Evolutionary conservation across 2,888 invertebrate species (phyloP).

Genomic region (Eupsilia transversa): DNA sequence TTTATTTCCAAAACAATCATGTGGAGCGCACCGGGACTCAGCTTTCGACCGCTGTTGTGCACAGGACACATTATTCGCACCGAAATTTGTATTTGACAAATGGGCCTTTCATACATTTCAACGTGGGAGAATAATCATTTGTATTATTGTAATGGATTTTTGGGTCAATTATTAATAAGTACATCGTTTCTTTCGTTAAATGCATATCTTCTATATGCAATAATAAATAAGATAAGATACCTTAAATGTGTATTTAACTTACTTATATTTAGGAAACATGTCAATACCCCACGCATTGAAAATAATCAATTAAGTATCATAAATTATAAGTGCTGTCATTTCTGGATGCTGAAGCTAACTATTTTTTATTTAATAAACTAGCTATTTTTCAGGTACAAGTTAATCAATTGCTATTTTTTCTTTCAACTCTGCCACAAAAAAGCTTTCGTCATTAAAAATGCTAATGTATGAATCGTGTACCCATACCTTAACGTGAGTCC

Average conservation of each 20-base stretch:
- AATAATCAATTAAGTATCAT: neutral
- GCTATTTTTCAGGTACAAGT: neutral
- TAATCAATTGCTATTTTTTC: neutral
- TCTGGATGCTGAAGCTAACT: neutral
- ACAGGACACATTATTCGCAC: slow-evolving; percentile 59
- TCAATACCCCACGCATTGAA: neutral
- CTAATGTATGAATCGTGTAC: slow-evolving; percentile 55
- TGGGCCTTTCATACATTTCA: slow-evolving; percentile 42
- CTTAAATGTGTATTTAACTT: neutral
- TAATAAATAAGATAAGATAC: neutral
- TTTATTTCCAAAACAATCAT: slow-evolving; percentile 84
- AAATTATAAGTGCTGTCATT: neutral
- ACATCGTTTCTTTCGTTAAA: neutral
- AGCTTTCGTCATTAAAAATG: slow-evolving; percentile 32
- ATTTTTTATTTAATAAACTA: neutral
- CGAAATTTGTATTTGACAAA: slow-evolving; percentile 57
- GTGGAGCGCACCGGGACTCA: slow-evolving; percentile 67
- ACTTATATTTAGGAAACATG: neutral
- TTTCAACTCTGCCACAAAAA: neutral
- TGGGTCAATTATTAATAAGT: neutral
- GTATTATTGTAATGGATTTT: neutral
- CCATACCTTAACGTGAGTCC: slow-evolving; percentile 66
- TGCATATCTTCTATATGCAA: neutral
- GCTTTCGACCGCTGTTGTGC: slow-evolving; percentile 64
- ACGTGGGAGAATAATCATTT: slow-evolving; percentile 4